Evolutionary conservation across 2,113 vertebrate species (phyloP), one percentile per base, ranked within the genome.

Genomic region (Chelonoidis abingdonii): DNA sequence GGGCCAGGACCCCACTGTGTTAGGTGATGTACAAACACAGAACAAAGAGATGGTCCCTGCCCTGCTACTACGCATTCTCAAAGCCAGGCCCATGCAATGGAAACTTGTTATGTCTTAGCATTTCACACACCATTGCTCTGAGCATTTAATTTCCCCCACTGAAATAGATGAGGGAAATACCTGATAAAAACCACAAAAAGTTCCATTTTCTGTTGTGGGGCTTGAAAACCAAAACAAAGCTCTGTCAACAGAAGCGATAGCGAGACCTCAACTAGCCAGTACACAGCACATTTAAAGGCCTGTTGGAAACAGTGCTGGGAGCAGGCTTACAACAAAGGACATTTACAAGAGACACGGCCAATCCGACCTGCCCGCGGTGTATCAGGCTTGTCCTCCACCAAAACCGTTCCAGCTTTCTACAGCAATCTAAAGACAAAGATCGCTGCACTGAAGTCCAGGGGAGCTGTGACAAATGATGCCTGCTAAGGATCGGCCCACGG

Each of bases 91-190:
- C 0, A 0, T 2, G 3, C 56, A 5, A 2, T 0, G 2, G 57
- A 1, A 0, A 1, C 31, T 1, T 1, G 3, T 9, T 19, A 21
- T 19, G 82, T 47, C 22, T 14, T 4, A 4, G 1, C 1, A 6
- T 9, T 21, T 13, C 1, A 2, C 13, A 7, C 24, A 47, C 4
- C 0, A 0, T 0, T 0, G 14, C 5, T 1, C 0, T 1, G 12
- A 0, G 21, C 0, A 7, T 78, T n/a, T 78, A n/a, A 79, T 47
- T 53, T 2, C 0, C 4, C n/a, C 54, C 21, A 3, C 5, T 1
- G 7, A 11, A 78, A 27, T 47, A 47, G 27, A 78, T 3, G 7
- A 78, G 41, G 75, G 22, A 44, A 47, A 78, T 29, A 78, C 24
- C 41, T 47, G 41, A 27, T 78, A 44, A 78, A 47, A 47, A 47